Percentiles rank a stretch among this genome's conserved stretches.
These are phyloP conservation scores for Acyrthosiphon pisum DNA, from an alignment of 1,140 invertebrate species.

Conservation along the genomic window DNA sequence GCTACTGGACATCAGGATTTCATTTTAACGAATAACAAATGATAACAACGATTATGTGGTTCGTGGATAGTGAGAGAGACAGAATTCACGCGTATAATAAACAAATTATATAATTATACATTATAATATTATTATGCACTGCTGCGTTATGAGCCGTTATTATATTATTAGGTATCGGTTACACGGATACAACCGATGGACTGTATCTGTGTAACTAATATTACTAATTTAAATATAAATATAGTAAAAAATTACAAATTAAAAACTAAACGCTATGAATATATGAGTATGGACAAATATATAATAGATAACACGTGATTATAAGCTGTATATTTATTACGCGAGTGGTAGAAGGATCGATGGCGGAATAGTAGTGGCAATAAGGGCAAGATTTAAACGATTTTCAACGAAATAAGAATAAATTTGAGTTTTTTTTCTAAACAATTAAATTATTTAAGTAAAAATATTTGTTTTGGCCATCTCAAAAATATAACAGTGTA, in stretches of 20 bases:
- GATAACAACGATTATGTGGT: background rate
- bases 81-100: background rate
- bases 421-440: background rate
- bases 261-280: background rate
- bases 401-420: background rate
- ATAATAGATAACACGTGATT: background rate
- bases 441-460: constrained; percentile 35
- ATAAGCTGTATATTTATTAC: background rate
- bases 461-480: constrained; percentile 28
- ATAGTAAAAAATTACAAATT: background rate
- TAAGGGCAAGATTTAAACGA: background rate
- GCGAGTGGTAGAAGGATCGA: background rate
- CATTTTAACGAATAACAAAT: background rate
- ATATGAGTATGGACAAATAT: background rate
- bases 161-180: background rate
- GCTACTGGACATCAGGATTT: background rate
- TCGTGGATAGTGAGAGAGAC: background rate
- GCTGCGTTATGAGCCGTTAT: background rate
- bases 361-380: background rate
- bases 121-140: background rate
- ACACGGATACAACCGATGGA: background rate
- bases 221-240: background rate
- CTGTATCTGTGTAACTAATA: background rate
- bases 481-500: constrained; percentile 40
- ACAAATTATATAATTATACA: background rate